Evolutionary conservation across 2,888 invertebrate genomes (phyloP), one percentile per base, ranked within the genome.

Genomic region (Acrobasis suavella): DNA sequence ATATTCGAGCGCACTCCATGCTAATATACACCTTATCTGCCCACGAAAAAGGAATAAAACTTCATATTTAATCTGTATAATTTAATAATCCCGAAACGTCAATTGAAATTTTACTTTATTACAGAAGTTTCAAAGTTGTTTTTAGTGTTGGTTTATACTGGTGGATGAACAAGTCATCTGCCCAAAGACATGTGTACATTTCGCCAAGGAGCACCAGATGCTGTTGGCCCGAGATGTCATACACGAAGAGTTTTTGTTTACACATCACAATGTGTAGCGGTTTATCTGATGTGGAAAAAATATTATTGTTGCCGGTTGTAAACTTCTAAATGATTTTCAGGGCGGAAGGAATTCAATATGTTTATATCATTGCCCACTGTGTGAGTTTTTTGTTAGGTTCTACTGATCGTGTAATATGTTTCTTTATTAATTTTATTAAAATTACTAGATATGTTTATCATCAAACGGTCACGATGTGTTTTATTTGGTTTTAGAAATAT

Each of bases 141-240:
- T 42, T 42, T 56, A 14, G 52, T 17, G 14, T 9, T 7, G 1
- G 17, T 6, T 10, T 7, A 9, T 9, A 42, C 14, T 14, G 15
- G 14, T 56, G 42, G 56, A 56, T 65, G 64, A 72, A 72, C 75
- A 79, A 87, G 85, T 86, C 87, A 86, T 86, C 79, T 85, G 88
- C 83, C 80, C 76, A 76, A 83, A 83, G 85, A 85, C 88, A 88
- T 87, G 84, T 88, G 89, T 84, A 80, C 80, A 77, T 87, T 87
- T 87, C 84, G 83, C 82, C 69, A 77, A 80, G 80, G 79, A 73
- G 72, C 77, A 74, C 83, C 87, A 88, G 87, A 87, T 88, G 87
- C 77, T 77, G 80, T 66, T 67, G 67, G 76, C 73, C 73, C 68
- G 80, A 84, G 86, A 86, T 83, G 85, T 80, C 81, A 67, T 64